These are phyloP conservation scores for Talpa occidentalis DNA, from an alignment of 2,113 vertebrate species.

Conservation along the genomic window DNA sequence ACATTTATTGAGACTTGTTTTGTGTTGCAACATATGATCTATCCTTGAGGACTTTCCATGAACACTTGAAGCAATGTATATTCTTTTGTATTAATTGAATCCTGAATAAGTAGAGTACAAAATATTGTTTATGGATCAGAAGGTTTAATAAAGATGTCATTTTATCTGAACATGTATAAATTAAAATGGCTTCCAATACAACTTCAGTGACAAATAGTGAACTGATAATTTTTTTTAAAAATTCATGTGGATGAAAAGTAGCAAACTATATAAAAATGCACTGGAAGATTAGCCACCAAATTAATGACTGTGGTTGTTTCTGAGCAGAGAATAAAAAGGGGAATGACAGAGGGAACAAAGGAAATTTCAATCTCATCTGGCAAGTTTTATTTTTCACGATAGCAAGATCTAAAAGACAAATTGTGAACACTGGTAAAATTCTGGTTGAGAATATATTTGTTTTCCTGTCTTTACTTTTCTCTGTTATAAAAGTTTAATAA, in stretches of 20 bases:
- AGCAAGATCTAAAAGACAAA: neutral
- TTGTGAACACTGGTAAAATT: neutral
- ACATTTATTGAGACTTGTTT: no score
- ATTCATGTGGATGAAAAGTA: neutral
- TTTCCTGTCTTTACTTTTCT: neutral
- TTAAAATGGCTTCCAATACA: neutral
- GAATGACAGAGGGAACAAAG: neutral
- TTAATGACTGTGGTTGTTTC: neutral
- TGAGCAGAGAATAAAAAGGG: neutral
- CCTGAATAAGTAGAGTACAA: no score
- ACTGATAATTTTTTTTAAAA: neutral
- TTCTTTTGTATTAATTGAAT: no score
- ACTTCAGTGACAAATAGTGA: neutral
- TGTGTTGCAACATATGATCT: no score
- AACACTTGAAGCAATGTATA: no score
- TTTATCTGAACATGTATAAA: neutral
- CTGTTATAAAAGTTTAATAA: neutral
- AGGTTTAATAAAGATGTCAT: conserved; percentile 1
- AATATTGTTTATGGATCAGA: neutral
- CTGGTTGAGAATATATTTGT: neutral
- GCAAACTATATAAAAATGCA: neutral
- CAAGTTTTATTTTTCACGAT: conserved; percentile 12
- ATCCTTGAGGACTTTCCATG: no score
- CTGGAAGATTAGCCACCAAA: neutral
- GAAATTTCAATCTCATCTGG: neutral